Conservation (phyloP, 1,140 invertebrate species). For the Scaptomyza pallida region DNA sequence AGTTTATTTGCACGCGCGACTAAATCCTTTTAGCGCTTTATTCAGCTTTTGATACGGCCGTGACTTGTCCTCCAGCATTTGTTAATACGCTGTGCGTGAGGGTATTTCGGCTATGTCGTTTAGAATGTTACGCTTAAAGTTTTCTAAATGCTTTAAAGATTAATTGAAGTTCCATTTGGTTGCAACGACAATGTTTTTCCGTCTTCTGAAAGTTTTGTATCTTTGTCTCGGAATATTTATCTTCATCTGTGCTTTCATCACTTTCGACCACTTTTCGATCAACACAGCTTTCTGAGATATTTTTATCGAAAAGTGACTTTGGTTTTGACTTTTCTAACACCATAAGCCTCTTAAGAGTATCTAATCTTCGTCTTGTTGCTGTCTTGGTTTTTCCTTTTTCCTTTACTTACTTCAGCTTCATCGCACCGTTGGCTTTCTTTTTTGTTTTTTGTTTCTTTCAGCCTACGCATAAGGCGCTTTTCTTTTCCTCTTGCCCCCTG, state of each 20-base stretch:
- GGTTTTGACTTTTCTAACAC: neutral
- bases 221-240: no score
- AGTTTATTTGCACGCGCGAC: conserved; percentile 31
- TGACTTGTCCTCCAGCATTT: conserved; percentile 33
- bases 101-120: neutral
- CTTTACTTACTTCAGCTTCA: conserved; percentile 12
- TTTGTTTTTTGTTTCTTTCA: conserved; percentile 23
- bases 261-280: neutral
- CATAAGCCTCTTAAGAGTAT: conserved; percentile 1
- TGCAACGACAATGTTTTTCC: no score
- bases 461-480: conserved; percentile 14
- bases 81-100: conserved; percentile 32
- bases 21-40: conserved; percentile 81
- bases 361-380: conserved; percentile 37
- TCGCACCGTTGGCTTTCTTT: no score
- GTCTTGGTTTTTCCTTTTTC: neutral
- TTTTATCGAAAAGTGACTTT: neutral
- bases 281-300: neutral
- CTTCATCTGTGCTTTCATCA: neutral
- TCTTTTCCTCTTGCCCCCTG: neutral
- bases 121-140: neutral
- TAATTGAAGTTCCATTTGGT: no score
- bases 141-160: no score
- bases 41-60: conserved; percentile 63
- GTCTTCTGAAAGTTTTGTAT: no score